These are phyloP conservation scores for Augochlora pura DNA, from an alignment of 1,140 invertebrate genomes.

Conservation along the genomic window DNA sequence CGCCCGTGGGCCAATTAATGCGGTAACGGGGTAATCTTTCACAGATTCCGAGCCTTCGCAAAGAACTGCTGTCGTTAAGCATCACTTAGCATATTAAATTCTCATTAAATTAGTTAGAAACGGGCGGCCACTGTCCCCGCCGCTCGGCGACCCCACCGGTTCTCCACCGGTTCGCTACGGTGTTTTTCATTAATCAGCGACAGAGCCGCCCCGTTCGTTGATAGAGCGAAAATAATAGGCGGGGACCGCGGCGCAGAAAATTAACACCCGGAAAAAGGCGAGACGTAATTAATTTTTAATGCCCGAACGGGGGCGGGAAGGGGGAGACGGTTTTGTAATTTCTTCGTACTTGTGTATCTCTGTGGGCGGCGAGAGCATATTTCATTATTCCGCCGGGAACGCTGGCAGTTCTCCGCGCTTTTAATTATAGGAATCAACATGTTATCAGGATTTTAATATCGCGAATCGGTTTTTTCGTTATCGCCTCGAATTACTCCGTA, in stretches of 20 bases:
- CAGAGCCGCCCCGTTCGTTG: background rate
- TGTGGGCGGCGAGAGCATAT: too few species aligned
- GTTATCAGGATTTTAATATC: too few species aligned
- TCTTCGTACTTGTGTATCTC: too few species aligned
- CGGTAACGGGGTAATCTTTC: background rate
- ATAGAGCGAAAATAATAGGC: background rate
- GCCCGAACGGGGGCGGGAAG: background rate
- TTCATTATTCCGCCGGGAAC: too few species aligned
- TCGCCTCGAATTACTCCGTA: too few species aligned
- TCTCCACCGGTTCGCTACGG: too few species aligned
- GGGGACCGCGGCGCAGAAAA: background rate
- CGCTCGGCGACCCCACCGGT: background rate
- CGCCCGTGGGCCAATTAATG: background rate
- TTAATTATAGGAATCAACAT: too few species aligned
- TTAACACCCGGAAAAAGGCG: background rate
- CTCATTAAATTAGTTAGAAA: background rate
- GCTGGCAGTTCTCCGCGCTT: too few species aligned
- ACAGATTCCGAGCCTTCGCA: background rate
- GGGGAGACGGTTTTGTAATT: background rate
- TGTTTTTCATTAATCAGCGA: background rate
- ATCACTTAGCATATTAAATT: conserved; percentile 14
- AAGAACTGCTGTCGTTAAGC: background rate
- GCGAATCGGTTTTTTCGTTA: too few species aligned
- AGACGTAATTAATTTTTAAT: conserved; percentile 3
- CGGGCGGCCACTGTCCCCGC: too few species aligned